These are phyloP conservation scores for Teleogryllus occipitalis DNA, from an alignment of 1,140 invertebrate genomes.

Conservation along the genomic window DNA sequence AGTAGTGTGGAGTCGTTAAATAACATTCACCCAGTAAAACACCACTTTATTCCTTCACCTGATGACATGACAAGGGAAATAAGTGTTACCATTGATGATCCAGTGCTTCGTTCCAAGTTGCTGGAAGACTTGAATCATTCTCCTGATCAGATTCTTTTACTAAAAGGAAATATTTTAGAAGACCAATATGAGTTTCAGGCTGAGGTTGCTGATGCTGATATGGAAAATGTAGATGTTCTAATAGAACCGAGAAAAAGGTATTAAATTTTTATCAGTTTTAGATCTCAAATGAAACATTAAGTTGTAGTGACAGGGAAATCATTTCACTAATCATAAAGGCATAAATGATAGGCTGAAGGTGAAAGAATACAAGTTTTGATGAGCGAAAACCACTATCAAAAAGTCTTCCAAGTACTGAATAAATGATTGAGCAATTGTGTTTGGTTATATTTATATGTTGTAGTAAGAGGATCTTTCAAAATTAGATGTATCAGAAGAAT, in stretches of 20 bases:
- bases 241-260: neutral
- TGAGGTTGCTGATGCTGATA: neutral
- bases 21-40: too few species aligned
- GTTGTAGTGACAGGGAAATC: neutral
- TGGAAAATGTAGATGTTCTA: neutral
- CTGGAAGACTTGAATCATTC: neutral
- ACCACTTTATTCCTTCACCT: too few species aligned
- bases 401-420: too few species aligned
- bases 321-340: too few species aligned
- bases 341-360: too few species aligned
- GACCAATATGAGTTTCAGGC: neutral
- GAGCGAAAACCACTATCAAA: too few species aligned
- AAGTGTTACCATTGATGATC: neutral
- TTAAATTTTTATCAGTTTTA: neutral
- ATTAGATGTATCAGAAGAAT: too few species aligned
- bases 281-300: neutral
- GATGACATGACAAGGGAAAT: neutral
- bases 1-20: too few species aligned
- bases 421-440: too few species aligned
- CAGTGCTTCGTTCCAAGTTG: neutral
- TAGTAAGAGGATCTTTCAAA: neutral
- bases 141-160: neutral
- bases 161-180: neutral
- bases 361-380: too few species aligned
- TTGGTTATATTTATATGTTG: too few species aligned